A percentile compares a stretch with the other conserved stretches of the same genome.
phyloP scores from a whole-genome alignment of 1,140 invertebrate genomes.

The Trichonephila clavipes region DNA sequence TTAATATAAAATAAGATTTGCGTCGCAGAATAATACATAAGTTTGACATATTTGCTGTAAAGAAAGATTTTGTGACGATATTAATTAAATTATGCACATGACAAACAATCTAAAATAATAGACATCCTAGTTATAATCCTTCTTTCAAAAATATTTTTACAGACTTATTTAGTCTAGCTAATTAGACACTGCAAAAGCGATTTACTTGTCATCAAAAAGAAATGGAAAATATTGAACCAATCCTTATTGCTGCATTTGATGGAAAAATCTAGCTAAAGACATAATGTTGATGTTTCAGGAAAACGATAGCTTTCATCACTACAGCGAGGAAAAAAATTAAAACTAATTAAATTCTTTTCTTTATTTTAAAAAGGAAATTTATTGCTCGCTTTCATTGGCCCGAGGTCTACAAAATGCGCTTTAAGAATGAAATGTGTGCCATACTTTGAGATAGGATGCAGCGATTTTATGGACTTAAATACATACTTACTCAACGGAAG shows the following conservation, averaged over 20 bases:
- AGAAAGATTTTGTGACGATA: too few species aligned
- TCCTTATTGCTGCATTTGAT: background rate
- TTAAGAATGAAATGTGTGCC: constrained; percentile 51
- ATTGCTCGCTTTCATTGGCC: background rate
- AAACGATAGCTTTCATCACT: background rate
- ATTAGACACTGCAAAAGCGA: background rate
- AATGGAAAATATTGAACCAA: background rate
- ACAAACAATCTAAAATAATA: background rate
- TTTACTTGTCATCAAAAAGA: constrained; percentile 1
- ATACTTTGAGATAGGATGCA: background rate
- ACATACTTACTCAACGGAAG: constrained; percentile 29
- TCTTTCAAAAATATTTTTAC: background rate
- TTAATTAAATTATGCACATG: background rate
- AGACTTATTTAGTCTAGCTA: background rate
- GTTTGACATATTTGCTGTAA: too few species aligned
- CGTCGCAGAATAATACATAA: too few species aligned
- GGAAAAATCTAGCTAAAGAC: background rate
- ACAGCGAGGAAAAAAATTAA: background rate
- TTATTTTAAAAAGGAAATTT: constrained; percentile 9
- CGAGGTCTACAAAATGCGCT: constrained; percentile 12
- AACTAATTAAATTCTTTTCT: constrained; percentile 36
- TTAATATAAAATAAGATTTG: too few species aligned
- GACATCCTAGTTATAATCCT: background rate
- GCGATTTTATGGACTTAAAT: constrained; percentile 56
- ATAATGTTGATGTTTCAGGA: background rate